Conservation (phyloP, 2,797 vertebrate species). For the Pipistrellus kuhlii region DNA sequence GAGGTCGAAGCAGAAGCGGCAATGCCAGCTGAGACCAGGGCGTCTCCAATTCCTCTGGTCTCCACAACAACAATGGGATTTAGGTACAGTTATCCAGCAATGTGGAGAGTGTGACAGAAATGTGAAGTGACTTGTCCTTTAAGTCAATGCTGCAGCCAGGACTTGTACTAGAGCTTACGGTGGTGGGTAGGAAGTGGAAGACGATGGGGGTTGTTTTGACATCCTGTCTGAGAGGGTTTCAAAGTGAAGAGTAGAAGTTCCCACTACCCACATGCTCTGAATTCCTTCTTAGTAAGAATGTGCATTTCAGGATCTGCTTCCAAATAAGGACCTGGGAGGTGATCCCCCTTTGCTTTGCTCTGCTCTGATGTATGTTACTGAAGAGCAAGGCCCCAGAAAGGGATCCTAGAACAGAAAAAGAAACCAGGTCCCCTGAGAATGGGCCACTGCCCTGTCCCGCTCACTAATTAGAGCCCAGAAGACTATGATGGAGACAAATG, state of each 20-base stretch:
- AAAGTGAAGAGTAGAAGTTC: not conserved
- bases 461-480: conserved; percentile 46
- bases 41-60: not conserved
- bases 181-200: not conserved
- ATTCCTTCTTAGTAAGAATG: not conserved
- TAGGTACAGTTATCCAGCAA: not conserved
- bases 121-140: not conserved
- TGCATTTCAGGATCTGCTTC: not conserved
- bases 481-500: not conserved
- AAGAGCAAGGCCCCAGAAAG: not conserved
- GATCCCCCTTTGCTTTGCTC: not conserved
- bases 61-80: not conserved
- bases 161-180: not conserved
- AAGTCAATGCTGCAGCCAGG: not conserved
- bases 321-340: not conserved
- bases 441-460: not conserved
- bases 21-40: not conserved
- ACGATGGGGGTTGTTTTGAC: not conserved
- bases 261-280: not conserved
- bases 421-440: not conserved
- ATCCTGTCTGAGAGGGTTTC: not conserved
- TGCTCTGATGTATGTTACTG: not conserved
- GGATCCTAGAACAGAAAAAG: not conserved
- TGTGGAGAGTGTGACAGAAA: not conserved
- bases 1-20: not conserved